Percentiles rank a stretch among this genome's conserved stretches.
Evolutionary conservation across 2,113 vertebrate genomes (phyloP).

Genomic region (Ardeotis arabs): DNA sequence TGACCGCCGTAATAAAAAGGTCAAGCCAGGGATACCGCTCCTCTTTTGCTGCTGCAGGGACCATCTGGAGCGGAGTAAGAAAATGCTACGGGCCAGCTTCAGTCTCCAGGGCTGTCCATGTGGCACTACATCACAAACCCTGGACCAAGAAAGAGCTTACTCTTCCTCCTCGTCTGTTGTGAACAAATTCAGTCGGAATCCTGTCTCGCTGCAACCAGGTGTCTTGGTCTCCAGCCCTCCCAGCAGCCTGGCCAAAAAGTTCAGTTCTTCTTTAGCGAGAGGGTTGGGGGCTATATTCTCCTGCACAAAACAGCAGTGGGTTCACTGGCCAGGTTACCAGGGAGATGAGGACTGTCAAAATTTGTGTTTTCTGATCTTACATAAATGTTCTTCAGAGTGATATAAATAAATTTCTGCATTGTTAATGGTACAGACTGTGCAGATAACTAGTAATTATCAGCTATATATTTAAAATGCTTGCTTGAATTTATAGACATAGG

Average conservation of each 20-base stretch:
- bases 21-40: not conserved
- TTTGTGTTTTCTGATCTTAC: not conserved
- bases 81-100: not conserved
- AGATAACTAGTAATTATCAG: not conserved
- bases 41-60: not conserved
- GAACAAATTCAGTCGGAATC: conserved; percentile 93
- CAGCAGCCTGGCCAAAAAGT: conserved; percentile 91
- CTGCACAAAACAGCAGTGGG: conserved; percentile 70
- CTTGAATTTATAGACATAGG: not conserved
- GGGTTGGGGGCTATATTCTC: conserved; percentile 89
- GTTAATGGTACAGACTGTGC: not conserved
- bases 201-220: conserved; percentile 75
- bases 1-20: not conserved
- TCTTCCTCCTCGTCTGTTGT: conserved; percentile 94
- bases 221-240: conserved; percentile 88
- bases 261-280: conserved; percentile 95
- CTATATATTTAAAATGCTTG: not conserved
- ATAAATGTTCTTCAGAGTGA: not conserved
- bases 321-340: not conserved
- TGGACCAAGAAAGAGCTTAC: conserved; percentile 71
- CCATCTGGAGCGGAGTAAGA: not conserved
- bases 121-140: not conserved
- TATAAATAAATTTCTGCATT: not conserved
- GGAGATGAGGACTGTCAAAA: not conserved
- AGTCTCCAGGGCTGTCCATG: not conserved